Evolutionary conservation across 2,797 vertebrate species (phyloP).

Genomic region (Pseudotriccus pelzelni): DNA sequence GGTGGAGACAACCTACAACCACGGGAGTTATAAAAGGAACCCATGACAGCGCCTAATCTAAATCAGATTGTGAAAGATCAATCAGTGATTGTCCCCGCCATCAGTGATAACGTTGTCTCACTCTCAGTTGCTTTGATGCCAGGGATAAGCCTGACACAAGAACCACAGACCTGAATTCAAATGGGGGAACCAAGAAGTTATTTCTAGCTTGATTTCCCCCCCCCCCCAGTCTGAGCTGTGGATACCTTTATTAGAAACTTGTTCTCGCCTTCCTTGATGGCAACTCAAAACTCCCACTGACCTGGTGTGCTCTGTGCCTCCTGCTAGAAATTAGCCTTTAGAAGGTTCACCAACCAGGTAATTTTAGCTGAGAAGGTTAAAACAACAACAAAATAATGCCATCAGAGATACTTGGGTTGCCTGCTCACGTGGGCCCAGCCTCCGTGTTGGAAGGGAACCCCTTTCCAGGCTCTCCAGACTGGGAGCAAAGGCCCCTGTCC

Average conservation of each 20-base stretch:
- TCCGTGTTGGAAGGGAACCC: neutral
- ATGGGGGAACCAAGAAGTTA: neutral
- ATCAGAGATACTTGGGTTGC: neutral
- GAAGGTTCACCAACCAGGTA: neutral
- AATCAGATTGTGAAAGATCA: constrained; percentile 35
- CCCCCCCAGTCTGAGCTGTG: neutral
- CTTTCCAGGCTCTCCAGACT: neutral
- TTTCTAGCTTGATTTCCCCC: neutral
- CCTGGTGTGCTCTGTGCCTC: neutral
- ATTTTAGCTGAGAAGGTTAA: neutral
- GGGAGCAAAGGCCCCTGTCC: neutral
- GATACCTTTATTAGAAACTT: neutral
- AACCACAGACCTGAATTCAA: constrained; percentile 5
- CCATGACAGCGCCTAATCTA: neutral
- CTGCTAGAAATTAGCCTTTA: neutral
- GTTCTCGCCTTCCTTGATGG: neutral
- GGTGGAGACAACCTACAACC: neutral
- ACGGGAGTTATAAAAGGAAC: neutral
- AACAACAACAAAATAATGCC: neutral
- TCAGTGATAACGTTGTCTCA: neutral
- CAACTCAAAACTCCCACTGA: neutral
- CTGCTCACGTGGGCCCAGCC: neutral
- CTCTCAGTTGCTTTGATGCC: neutral
- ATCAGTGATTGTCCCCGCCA: constrained; percentile 7
- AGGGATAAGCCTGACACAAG: neutral